phyloP scores from a whole-genome alignment of 2,797 vertebrate species.

The Schizothorax lantsangensis region DNA sequence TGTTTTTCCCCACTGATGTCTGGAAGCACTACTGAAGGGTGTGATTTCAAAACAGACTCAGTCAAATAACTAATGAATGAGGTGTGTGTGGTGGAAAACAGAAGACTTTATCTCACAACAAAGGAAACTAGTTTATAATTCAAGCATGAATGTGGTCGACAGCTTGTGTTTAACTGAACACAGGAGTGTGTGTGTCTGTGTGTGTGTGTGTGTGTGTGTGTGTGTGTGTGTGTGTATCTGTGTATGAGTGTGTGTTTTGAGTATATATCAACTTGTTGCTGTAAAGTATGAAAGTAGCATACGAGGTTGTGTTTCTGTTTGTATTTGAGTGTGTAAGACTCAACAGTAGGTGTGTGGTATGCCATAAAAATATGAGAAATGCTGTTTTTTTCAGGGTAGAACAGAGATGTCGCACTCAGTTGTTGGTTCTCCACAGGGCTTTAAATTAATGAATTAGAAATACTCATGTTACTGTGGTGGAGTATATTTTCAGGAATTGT shows the following conservation, averaged over 20 bases:
- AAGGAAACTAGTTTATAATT: constrained; percentile 11
- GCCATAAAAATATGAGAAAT: too few relatives aligned
- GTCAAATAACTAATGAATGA: constrained; percentile 8
- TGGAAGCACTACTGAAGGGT: constrained; percentile 13
- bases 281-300: neutral
- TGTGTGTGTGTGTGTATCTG: neutral
- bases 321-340: neutral
- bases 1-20: neutral
- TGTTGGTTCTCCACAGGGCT: too few relatives aligned
- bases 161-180: neutral
- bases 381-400: too few relatives aligned
- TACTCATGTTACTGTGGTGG: neutral
- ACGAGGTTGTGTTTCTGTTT: neutral
- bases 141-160: neutral
- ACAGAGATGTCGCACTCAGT: too few relatives aligned
- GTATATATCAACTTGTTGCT: neutral
- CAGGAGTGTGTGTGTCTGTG: neutral
- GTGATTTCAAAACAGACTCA: constrained; percentile 9
- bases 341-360: too few relatives aligned
- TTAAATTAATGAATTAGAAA: neutral
- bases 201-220: neutral
- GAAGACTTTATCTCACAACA: neutral
- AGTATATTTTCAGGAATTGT: neutral
- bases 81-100: constrained; percentile 19
- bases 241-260: neutral